Evolutionary conservation across 2,797 vertebrate genomes (phyloP), one percentile per base, ranked within the genome.

Genomic region (Hoplostethus mediterraneus): DNA sequence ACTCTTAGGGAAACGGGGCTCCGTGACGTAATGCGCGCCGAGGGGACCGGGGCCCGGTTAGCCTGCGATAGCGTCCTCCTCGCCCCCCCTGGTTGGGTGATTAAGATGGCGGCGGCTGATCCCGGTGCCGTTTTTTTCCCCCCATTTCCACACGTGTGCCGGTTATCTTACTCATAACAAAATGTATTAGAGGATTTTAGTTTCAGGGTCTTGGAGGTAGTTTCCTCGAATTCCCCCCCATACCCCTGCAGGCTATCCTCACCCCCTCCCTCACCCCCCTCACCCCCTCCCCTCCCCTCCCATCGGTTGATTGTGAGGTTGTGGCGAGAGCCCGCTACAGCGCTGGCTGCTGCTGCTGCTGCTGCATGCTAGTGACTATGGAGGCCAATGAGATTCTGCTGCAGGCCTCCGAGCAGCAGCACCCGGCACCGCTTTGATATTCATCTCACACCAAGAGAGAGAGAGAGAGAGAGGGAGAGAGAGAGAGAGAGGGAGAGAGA

Each of bases 361-460:
- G n/a, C 82, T 73, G 73, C 76, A 87, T 79, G 74, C 85, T 66
- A 80, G 84, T 78, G 92, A 95, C 95, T 93, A 79, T 61, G 66
- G 73, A 89, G 85, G 83, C 88, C 93, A 93, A 93, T 94, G 94
- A 95, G 93, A 94, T 94, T 94, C 92, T 92, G 94, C 95, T 95
- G 91, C 93, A 94, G 92, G 92, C 94, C 93, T 94, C 94, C 91
- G 87, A 94, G 92, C 90, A 92, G 92, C 89, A 21, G 21, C 21
- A 21, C 88, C 90, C 88, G 68, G 86, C 89, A 89, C 89, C 87
- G 91, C 95, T 97, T 97, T 97, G 95, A 96, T 97, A 96, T 96
- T 95, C 93, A 87, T 95, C 94, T 96, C 95, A 96, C 95, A 96
- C 92, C 93, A 93, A 93, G 93, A 93, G 93, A 94, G 95, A 94